Evolutionary conservation across 1,140 invertebrate genomes (phyloP).

Genomic region (Maconellicoccus hirsutus): DNA sequence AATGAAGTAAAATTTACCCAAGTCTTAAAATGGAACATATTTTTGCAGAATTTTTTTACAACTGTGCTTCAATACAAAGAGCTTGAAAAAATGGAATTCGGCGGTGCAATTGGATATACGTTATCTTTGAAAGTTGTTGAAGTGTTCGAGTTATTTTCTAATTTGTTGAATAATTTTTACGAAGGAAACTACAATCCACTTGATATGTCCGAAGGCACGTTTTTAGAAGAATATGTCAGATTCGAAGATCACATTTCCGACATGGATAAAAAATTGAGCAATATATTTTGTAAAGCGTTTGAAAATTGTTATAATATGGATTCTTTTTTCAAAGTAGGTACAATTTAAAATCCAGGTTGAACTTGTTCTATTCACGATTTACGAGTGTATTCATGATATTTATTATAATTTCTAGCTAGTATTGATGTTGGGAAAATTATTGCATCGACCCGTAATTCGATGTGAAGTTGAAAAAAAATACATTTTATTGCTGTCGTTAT

Average conservation of each 20-base stretch:
- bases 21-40: not conserved
- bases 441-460: constrained; percentile 13
- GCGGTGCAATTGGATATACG: constrained; percentile 58
- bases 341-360: too few species aligned
- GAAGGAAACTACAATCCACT: constrained; percentile 55
- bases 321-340: constrained; percentile 43
- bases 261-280: constrained; percentile 58
- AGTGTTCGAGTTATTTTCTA: constrained; percentile 59
- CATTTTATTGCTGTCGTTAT: not conserved
- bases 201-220: constrained; percentile 52
- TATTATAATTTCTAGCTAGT: constrained; percentile 22
- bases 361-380: not conserved
- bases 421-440: constrained; percentile 17
- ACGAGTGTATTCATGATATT: too few species aligned
- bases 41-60: constrained; percentile 52
- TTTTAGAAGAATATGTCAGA: constrained; percentile 47
- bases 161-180: constrained; percentile 52
- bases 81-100: constrained; percentile 74
- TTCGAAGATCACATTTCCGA: constrained; percentile 48
- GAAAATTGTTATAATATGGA: constrained; percentile 63
- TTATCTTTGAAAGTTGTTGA: constrained; percentile 41
- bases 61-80: constrained; percentile 69
- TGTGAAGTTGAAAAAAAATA: not conserved
- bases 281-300: constrained; percentile 61
- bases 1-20: not conserved